Evolutionary conservation across 2,113 vertebrate species (phyloP).

Genomic region (Tachysurus vachellii): DNA sequence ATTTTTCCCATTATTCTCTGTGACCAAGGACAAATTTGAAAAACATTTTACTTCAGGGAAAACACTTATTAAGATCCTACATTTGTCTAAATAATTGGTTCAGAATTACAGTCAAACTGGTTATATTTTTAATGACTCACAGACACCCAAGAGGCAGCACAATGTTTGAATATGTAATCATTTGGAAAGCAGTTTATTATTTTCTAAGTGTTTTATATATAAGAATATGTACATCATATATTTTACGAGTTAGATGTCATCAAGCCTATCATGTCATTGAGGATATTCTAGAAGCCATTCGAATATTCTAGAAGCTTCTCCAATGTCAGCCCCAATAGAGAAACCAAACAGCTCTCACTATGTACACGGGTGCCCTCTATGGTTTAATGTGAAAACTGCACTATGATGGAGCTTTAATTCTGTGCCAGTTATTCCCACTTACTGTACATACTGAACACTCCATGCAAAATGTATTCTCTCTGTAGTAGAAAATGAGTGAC

Average conservation of each 20-base stretch:
- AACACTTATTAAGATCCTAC: not conserved
- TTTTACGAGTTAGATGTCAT: not conserved
- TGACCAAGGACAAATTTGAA: not conserved
- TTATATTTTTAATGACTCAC: not conserved
- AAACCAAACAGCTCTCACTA: slow-evolving; percentile 7
- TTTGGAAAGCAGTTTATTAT: not conserved
- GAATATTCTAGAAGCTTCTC: slow-evolving; percentile 38
- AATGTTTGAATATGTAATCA: not conserved
- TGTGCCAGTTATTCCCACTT: not conserved
- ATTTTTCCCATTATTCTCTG: not conserved
- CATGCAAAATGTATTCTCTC: not conserved
- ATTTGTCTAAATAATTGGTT: not conserved
- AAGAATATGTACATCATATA: not conserved
- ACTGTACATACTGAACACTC: not conserved
- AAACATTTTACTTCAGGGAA: not conserved
- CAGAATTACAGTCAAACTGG: not conserved
- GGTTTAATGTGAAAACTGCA: not conserved
- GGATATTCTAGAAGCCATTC: not conserved
- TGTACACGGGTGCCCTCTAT: slow-evolving; percentile 18
- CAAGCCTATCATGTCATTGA: not conserved
- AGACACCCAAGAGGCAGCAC: not conserved
- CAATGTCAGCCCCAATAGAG: slow-evolving; percentile 1
- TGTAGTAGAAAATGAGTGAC: not conserved
- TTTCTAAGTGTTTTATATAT: not conserved
- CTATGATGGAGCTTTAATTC: not conserved